Base-by-base conservation (phyloP, 2,113 vertebrate species). In the Psettodes erumei region DNA sequence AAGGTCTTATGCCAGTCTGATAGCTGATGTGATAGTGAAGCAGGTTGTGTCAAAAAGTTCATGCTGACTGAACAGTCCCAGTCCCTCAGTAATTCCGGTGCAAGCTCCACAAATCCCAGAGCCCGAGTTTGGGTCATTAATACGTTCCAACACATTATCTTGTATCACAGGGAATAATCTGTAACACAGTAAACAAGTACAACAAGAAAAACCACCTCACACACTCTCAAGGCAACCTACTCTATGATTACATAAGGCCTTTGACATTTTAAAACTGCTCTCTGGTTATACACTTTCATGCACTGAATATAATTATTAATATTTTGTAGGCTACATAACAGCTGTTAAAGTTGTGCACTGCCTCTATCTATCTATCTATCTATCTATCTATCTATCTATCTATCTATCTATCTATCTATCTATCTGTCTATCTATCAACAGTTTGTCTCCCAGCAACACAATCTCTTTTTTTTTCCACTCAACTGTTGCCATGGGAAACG, bases 181-280 rank as follows among this genome's bases (percentile, higher is more conserved):
- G 13, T 11, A n/a, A n/a, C n/a, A n/a, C n/a, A n/a, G n/a, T n/a
- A n/a, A n/a, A n/a, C n/a, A n/a, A n/a, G n/a, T n/a, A n/a, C n/a
- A n/a, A n/a, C n/a, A n/a, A n/a, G n/a, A n/a, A n/a, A n/a, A n/a
- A n/a, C 16, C 4, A 40, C 13, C 38, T 16, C 18, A 3, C 27
- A 40, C 62, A 32, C 62, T 21, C 47, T 12, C 35, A 28, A 25
- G 74, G 50, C 23, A 43, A 0, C 35, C 51, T 50, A 0, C 33
- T 42, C 32, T 25, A 50, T 28, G 5, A 48, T 70, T 64, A 75
- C 71, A 65, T n/a, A 63, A 81, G 28, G 21, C 51, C 59, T 81
- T 53, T 75, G 78, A 64, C 65, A 81, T 75, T 79, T 66, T 53
- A 28, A 75, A 64, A 64, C 45, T 25, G n/a, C 16, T 45, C 47